Conservation (phyloP, 2,113 vertebrate genomes). For the Poeciliopsis turrubarensis region DNA sequence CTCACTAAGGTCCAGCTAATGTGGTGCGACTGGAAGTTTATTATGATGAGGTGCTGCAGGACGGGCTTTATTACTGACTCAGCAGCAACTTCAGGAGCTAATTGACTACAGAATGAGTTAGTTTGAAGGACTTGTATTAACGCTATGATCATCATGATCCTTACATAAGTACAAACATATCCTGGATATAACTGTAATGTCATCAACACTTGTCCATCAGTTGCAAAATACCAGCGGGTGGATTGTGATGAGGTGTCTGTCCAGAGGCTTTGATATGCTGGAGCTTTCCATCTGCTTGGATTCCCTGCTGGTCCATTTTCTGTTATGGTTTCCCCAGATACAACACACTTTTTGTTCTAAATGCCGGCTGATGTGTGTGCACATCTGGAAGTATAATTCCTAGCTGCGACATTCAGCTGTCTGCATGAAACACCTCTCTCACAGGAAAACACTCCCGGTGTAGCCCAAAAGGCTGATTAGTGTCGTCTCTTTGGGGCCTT, state of each 20-base stretch:
- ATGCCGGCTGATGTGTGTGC: constrained; percentile 40
- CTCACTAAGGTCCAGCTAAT: constrained; percentile 50
- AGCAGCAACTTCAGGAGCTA: constrained; percentile 28
- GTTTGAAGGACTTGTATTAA: constrained; percentile 15
- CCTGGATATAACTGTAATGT: neutral
- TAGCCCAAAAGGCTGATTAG: constrained; percentile 6
- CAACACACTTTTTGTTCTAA: constrained; percentile 49
- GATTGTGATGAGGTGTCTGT: constrained; percentile 60
- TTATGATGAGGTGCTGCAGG: constrained; percentile 66
- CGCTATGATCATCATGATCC: neutral
- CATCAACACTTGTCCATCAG: constrained; percentile 19
- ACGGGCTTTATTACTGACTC: constrained; percentile 49
- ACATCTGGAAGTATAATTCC: constrained; percentile 68
- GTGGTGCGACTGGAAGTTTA: constrained; percentile 63
- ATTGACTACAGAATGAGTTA: constrained; percentile 37
- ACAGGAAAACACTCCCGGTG: constrained; percentile 1
- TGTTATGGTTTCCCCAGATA: constrained; percentile 68
- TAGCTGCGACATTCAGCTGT: constrained; percentile 45
- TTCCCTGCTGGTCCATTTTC: constrained; percentile 41
- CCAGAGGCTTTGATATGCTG: constrained; percentile 29
- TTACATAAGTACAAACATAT: neutral
- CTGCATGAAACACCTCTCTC: constrained; percentile 27
- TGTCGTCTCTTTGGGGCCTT: constrained; percentile 6
- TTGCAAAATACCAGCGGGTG: constrained; percentile 28
- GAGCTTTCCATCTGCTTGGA: constrained; percentile 33